Evolutionary conservation across 1,140 invertebrate species (phyloP).

Genomic region (Drosophila sulfurigaster): DNA sequence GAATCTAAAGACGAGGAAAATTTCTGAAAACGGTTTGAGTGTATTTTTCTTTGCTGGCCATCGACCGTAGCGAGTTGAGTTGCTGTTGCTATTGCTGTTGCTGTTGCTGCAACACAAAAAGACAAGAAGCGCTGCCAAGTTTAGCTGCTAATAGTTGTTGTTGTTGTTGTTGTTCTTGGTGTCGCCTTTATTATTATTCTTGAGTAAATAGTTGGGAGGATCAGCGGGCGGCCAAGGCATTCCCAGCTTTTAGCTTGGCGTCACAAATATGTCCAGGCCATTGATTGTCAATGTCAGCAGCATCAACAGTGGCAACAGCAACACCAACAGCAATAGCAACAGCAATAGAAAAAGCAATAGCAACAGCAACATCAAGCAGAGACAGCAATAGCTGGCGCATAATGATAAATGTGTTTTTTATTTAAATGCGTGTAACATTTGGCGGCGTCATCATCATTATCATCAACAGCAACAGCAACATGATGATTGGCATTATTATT

Average conservation of each 20-base stretch:
- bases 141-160: conserved; percentile 9
- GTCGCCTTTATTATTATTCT: conserved; percentile 18
- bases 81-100: conserved; percentile 5
- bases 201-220: conserved; percentile 34
- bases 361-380: conserved; percentile 7
- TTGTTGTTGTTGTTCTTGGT: conserved; percentile 12
- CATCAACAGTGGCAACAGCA: neutral
- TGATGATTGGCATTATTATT: conserved; percentile 10
- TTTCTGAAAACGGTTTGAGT: conserved; percentile 5
- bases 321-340: neutral
- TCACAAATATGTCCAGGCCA: conserved; percentile 47
- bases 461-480: conserved; percentile 22
- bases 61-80: neutral
- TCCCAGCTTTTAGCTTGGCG: conserved; percentile 37
- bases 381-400: conserved; percentile 19
- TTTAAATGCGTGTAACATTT: conserved; percentile 76
- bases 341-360: neutral
- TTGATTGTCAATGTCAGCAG: conserved; percentile 47
- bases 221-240: conserved; percentile 20
- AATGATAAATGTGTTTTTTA: conserved; percentile 78
- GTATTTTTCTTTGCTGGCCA: neutral
- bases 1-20: neutral
- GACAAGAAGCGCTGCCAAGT: conserved; percentile 31
- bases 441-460: conserved; percentile 51
- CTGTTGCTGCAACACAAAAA: neutral